phyloP scores from a whole-genome alignment of 2,113 vertebrate species.

The Peromyscus leucopus region DNA sequence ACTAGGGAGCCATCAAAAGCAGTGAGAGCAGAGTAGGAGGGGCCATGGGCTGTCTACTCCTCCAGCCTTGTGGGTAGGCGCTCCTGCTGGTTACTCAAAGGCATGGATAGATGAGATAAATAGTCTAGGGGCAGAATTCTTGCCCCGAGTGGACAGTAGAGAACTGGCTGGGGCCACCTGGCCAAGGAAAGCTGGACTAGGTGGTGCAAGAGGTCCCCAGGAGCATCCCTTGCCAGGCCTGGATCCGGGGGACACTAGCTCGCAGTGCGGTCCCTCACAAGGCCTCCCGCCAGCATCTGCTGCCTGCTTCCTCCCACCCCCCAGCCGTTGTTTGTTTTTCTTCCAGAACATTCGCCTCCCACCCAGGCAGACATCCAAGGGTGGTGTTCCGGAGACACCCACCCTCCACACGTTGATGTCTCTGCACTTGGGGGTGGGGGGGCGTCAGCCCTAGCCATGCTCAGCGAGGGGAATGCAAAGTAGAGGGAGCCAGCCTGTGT shows the following conservation, averaged over 20 bases:
- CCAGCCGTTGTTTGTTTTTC: slow-evolving; percentile 63
- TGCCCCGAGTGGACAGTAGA: neutral
- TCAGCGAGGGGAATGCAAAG: neutral
- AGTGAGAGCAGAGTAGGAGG: accelerated
- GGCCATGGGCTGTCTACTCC: accelerated
- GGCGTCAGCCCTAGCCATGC: neutral
- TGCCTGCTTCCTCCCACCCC: slow-evolving; percentile 59
- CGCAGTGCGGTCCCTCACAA: neutral
- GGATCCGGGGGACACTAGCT: neutral
- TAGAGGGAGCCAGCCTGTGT: neutral
- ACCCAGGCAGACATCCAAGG: slow-evolving; percentile 59
- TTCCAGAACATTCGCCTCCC: slow-evolving; percentile 67
- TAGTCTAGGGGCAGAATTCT: neutral
- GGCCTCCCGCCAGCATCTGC: slow-evolving; percentile 47
- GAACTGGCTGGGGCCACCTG: neutral
- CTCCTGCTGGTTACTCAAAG: neutral
- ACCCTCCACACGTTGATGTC: neutral
- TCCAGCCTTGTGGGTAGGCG: neutral
- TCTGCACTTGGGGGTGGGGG: neutral
- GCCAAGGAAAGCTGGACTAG: neutral
- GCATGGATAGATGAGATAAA: neutral
- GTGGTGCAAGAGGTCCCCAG: neutral
- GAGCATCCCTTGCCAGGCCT: neutral
- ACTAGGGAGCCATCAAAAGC: neutral
- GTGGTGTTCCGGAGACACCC: slow-evolving; percentile 48